These are phyloP conservation scores for Anthoscopus minutus DNA, from an alignment of 2,113 vertebrate species.

Conservation along the genomic window DNA sequence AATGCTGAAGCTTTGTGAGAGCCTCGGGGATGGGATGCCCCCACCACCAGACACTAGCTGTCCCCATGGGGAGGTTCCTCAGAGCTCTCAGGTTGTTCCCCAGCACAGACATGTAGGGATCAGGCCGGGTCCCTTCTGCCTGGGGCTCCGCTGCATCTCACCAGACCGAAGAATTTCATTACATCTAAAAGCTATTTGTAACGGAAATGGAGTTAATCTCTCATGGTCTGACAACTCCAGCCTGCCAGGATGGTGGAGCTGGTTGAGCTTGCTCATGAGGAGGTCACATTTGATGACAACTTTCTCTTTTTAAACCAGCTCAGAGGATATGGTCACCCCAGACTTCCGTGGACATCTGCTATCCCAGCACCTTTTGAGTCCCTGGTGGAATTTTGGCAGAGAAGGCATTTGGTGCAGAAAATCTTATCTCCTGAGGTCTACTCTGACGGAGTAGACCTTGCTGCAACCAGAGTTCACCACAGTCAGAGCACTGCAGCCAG, in stretches of 20 bases:
- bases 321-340: fast-evolving
- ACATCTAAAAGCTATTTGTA: not conserved
- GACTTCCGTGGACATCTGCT: not conserved
- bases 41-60: not conserved
- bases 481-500: not conserved
- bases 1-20: not conserved
- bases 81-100: not conserved
- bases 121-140: not conserved
- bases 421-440: not conserved
- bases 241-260: not conserved
- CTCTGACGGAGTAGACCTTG: not conserved
- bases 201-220: not conserved
- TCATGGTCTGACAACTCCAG: not conserved
- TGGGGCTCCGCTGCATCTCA: fast-evolving
- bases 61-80: not conserved
- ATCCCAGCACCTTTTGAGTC: not conserved
- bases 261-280: not conserved
- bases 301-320: not conserved
- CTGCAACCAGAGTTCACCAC: fast-evolving
- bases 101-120: not conserved
- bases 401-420: not conserved
- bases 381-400: not conserved
- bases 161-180: not conserved
- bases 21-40: not conserved
- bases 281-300: not conserved